phyloP scores from a whole-genome alignment of 2,888 invertebrate genomes.

The Euphydryas editha region DNA sequence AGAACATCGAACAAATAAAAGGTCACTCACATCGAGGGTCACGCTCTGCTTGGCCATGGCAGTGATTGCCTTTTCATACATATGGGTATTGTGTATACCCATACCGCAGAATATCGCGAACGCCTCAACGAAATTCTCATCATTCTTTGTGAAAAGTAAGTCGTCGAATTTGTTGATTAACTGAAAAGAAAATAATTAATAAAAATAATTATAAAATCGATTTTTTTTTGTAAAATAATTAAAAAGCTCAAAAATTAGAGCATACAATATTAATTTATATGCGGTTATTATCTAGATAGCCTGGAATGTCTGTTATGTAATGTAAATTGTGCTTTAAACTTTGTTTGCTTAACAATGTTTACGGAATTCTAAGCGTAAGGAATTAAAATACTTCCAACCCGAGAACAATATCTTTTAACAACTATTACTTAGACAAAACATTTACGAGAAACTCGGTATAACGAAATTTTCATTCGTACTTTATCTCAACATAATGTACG shows the following conservation, averaged over 20 bases:
- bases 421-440: conserved; percentile 6
- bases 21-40: conserved; percentile 90
- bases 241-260: not conserved
- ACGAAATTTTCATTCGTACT: conserved; percentile 12
- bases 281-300: not conserved
- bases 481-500: conserved; percentile 19
- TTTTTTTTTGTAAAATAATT: not conserved
- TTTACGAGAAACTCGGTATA: conserved; percentile 10
- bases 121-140: conserved; percentile 98
- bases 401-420: conserved; percentile 4
- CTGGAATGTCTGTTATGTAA: not conserved
- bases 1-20: not conserved
- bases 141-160: conserved; percentile 95
- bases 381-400: not conserved
- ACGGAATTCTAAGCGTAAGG: not conserved
- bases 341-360: not conserved
- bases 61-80: conserved; percentile 97
- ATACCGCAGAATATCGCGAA: conserved; percentile 99
- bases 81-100: conserved; percentile 98
- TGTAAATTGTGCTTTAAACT: not conserved
- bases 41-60: conserved; percentile 98
- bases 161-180: conserved; percentile 97
- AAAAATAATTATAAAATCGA: too few species aligned
- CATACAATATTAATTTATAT: not conserved
- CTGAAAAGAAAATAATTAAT: conserved; percentile 70